Evolutionary conservation across 2,113 vertebrate species (phyloP), one percentile per base, ranked within the genome.

Genomic region (Girardinichthys multiradiatus): DNA sequence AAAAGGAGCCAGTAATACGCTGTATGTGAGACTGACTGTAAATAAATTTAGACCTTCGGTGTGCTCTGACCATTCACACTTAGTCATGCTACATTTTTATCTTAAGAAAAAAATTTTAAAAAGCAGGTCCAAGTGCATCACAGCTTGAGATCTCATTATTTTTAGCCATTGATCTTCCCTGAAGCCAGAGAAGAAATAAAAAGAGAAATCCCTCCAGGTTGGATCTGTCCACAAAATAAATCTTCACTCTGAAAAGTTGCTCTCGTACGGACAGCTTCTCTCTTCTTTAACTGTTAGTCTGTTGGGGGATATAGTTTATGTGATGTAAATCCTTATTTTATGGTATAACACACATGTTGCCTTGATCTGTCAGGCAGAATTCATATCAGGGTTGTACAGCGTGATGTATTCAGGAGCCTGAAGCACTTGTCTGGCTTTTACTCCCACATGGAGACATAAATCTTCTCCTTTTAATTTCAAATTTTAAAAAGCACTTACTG

Each of bases 121-220:
- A 68, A 64, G 59, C 45, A 31, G 33, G 13, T n/a, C 61, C 31
- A 70, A 61, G 30, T 37, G 60, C 68, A 76, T 69, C 26, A 4
- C 54, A 64, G 74, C 72, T 74, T 68, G 64, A 86, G 62, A 80
- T 72, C 57, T 75, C 65, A 73, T 81, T 83, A 80, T 76, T 85
- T 74, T 79, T 12, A 70, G 65, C 63, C 51, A 68, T 58, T 81
- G 81, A 81, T 77, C 73, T 83, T 75, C 42, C 30, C 75, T n/a
- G 29, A 75, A 65, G 64, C 58, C 51, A 1, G 11, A 30, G 73
- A 26, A 61, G 19, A 81, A 81, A 83, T 21, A 39, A 65, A 59
- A 69, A 33, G 68, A 74, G 31, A 84, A 78, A 80, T 69, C 64
- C 42, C 51, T 42, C 35, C 48, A 76, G 65, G 60, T 68, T 6